Evolutionary conservation across 2,888 invertebrate genomes (phyloP), one percentile per base, ranked within the genome.

Genomic region (Tetanocera ferruginea): DNA sequence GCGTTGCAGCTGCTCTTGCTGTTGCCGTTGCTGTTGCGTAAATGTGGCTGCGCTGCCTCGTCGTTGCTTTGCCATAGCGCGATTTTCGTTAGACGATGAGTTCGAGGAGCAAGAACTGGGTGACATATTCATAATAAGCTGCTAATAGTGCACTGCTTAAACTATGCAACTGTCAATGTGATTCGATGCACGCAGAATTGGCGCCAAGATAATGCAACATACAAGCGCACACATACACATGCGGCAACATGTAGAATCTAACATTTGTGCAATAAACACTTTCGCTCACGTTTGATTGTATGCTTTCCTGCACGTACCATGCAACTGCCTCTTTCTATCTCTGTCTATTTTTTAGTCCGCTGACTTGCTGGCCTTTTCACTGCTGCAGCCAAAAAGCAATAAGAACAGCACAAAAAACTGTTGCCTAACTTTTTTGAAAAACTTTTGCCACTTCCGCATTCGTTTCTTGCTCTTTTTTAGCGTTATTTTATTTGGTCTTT

Each of bases 361-460:
- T 43, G 19, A 23, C 11, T 43, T 43, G 52, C 31, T 52, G 71
- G 8, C 52, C 43, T 14, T 23, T 23, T 25, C 70, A 14, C 55
- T 31, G 14, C 5, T 3, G 19, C 31, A 62, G 28, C 9, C 72
- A 37, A 23, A 34, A 60, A 57, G 31, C 49, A 31, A 55, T 34
- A 51, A 37, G 14, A n/a, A 52, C 9, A 67, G 57, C 67, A 43
- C n/a, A 75, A 43, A 43, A 11, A 75, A 75, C 66, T 75, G 67
- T 55, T 23, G 66, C 34, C 55, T 14, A 67, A 60, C 34, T 67
- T 67, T 75, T 75, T 55, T 31, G 3, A 37, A 37, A 52, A 67
- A 75, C 25, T 67, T 67, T 55, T 25, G 43, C 31, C 79, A 82
- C 80, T 85, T 85, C 84, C 85, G 84, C 82, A 84, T 83, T 83